phyloP scores from a whole-genome alignment of 2,888 invertebrate genomes.

The Troides helena region DNA sequence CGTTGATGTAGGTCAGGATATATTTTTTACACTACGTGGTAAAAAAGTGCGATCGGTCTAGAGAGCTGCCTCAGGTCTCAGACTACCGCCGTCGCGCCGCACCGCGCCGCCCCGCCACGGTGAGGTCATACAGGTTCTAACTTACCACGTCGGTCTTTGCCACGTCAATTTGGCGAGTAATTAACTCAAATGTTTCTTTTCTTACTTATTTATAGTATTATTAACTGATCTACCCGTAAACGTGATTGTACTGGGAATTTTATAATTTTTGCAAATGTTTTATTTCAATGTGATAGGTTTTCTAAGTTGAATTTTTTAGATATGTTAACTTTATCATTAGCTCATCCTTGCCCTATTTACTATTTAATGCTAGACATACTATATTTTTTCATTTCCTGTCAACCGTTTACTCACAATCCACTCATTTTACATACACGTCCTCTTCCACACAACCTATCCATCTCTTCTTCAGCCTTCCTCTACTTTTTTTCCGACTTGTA shows the following conservation, averaged over 20 bases:
- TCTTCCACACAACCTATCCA: no score
- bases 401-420: no score
- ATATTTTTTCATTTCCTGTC: no score
- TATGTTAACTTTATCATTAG: no score
- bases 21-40: slow-evolving; percentile 48
- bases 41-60: slow-evolving; percentile 56
- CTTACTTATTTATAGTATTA: background rate
- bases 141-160: slow-evolving; percentile 26
- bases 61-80: slow-evolving; percentile 35
- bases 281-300: no score
- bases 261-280: background rate
- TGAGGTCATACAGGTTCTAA: slow-evolving; percentile 54
- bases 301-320: no score
- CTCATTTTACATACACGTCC: no score
- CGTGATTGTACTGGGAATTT: no score
- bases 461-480: no score
- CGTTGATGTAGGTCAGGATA: slow-evolving; percentile 73
- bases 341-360: no score
- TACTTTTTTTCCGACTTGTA: no score
- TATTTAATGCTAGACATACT: no score
- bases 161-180: slow-evolving; percentile 32
- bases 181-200: background rate
- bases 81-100: slow-evolving; percentile 31
- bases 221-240: background rate
- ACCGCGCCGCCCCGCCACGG: slow-evolving; percentile 18